Base-by-base conservation (phyloP, 2,888 invertebrate genomes). In the Drosophila rellima region DNA sequence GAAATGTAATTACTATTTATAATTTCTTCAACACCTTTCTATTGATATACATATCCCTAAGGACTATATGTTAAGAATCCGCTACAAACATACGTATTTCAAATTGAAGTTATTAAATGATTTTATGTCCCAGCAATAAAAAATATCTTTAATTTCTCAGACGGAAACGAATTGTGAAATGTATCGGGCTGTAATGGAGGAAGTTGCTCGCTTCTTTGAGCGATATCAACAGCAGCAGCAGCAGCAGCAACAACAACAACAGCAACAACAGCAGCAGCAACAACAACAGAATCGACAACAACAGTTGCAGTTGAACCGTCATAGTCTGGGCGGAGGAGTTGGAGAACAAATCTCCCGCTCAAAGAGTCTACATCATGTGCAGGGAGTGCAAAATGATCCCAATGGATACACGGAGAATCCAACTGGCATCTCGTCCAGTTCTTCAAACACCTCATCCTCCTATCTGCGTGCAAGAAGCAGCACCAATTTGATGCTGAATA, bases 101-200 rank as follows among this genome's bases (percentile, higher is more conserved):
- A 7, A 26, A 26, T 26, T 6, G 7, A 26, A 7, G 0, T 26
- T 26, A 7, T 26, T 26, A 26, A 26, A 26, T 26, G 1, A 26
- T 26, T 26, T 7, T 1, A 6, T 26, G 0, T 7, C n/a, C n/a
- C n/a, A n/a, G n/a, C n/a, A n/a, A n/a, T n/a, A n/a, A n/a, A n/a
- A 0, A 7, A 26, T 26, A 1, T 26, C 0, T 7, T 26, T 26
- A 26, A 15, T 23, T 23, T 62, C 52, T 3, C 90, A 95, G 95
- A 94, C 94, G 78, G 95, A 95, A 88, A 94, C 94, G 51, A 95
- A 94, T 88, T 93, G 95, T 67, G 94, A 94, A 88, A 95, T 95
- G 95, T 95, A 95, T 91, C 94, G 94, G 70, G 95, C 95, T 11
- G 93, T 95, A 47, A 94, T 95, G 94, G 94, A 94, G 85, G 95